Conservation (phyloP, 2,113 vertebrate genomes). For the Lamprotornis superbus region DNA sequence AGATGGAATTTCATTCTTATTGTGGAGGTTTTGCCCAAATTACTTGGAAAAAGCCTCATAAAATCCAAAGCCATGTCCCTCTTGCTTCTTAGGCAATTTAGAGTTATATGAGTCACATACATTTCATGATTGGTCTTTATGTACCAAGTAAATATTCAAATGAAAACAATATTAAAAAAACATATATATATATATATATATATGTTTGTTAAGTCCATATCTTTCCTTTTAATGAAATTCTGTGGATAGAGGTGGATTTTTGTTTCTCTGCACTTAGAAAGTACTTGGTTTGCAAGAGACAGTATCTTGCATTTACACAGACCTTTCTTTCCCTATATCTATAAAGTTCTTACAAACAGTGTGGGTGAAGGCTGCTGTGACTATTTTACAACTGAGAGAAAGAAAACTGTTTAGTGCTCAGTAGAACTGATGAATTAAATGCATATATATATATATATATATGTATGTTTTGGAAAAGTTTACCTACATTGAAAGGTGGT, state of each 20-base stretch:
- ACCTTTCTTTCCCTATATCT: background rate
- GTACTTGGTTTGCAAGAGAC: background rate
- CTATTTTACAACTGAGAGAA: background rate
- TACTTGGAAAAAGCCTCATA: background rate
- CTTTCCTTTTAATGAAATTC: background rate
- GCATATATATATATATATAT: background rate
- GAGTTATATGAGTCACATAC: background rate
- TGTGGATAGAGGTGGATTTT: background rate
- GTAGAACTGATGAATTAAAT: background rate
- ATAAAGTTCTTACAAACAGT: background rate
- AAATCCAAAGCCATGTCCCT: background rate
- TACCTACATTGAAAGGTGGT: background rate
- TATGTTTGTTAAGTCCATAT: background rate
- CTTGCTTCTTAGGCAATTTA: background rate
- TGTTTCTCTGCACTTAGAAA: background rate
- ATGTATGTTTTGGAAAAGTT: background rate
- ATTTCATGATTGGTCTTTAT: background rate
- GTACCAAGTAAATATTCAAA: background rate
- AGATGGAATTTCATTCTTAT: background rate
- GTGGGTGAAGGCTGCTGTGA: background rate
- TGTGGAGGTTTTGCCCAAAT: background rate
- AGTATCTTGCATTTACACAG: background rate
- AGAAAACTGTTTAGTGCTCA: background rate
- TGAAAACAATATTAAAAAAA: background rate
- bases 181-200: background rate